Conservation (phyloP, 2,113 vertebrate genomes). For the Entosphenus tridentatus region DNA sequence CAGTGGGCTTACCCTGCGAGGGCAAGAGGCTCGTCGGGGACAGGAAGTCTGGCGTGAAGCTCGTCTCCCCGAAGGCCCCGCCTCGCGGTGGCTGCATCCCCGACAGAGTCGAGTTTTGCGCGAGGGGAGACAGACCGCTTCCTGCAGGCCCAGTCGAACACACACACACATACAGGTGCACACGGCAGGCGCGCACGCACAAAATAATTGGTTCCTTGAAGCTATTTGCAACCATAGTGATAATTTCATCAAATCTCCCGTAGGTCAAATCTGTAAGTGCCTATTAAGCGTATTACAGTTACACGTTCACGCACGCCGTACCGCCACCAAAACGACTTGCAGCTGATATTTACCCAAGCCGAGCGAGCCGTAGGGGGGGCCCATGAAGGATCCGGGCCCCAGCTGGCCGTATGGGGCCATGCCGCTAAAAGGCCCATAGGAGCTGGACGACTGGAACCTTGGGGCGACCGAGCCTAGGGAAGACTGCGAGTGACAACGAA, state of each 20-base stretch:
- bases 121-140: background rate
- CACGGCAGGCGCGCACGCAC: background rate
- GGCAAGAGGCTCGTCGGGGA: background rate
- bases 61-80: background rate
- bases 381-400: constrained; percentile 54
- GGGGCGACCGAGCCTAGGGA: constrained; percentile 40
- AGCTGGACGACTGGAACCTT: constrained; percentile 39
- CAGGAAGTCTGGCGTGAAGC: constrained; percentile 5
- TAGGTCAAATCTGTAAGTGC: background rate
- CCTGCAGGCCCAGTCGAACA: background rate
- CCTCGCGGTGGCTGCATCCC: background rate
- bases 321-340: constrained; percentile 9
- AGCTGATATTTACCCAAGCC: constrained; percentile 57
- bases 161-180: background rate
- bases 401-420: constrained; percentile 60
- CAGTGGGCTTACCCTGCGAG: background rate
- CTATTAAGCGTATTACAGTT: background rate
- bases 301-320: no score
- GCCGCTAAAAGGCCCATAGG: constrained; percentile 53
- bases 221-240: no score
- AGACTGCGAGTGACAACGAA: constrained; percentile 27
- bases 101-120: background rate
- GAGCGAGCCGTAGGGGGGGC: constrained; percentile 48
- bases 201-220: no score
- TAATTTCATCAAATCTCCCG: no score